Conservation (phyloP, 2,797 vertebrate genomes). For the Ciconia nigra region DNA sequence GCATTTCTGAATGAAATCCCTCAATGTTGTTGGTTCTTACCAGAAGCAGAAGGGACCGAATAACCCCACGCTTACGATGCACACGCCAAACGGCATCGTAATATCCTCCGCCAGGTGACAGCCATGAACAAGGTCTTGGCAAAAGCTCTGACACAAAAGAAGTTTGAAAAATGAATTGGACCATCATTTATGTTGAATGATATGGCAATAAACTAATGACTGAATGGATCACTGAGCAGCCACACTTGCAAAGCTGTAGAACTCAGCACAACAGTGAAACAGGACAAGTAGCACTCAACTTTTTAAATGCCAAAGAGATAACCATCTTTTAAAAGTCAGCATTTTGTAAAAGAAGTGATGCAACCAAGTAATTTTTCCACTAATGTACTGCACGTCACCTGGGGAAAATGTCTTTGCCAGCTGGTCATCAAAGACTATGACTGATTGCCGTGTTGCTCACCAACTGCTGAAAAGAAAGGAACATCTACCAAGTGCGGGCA, state of each 20-base stretch:
- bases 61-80: background rate
- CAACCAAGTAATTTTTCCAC: background rate
- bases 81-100: background rate
- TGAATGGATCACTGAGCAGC: conserved; percentile 25
- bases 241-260: background rate
- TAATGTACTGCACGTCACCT: background rate
- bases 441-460: background rate
- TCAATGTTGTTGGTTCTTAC: background rate
- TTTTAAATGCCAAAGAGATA: background rate
- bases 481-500: background rate
- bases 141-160: conserved; percentile 31
- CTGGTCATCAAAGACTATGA: background rate
- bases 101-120: conserved; percentile 31
- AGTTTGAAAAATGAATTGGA: conserved; percentile 30
- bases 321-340: background rate
- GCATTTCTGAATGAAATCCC: background rate
- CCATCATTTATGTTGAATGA: conserved; percentile 42
- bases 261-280: background rate
- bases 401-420: background rate
- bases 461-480: background rate
- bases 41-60: background rate
- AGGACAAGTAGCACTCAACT: background rate
- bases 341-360: background rate
- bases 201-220: conserved; percentile 33
- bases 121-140: conserved; percentile 43